Evolutionary conservation across 1,140 invertebrate species (phyloP).

Genomic region (Drosophila mauritiana): DNA sequence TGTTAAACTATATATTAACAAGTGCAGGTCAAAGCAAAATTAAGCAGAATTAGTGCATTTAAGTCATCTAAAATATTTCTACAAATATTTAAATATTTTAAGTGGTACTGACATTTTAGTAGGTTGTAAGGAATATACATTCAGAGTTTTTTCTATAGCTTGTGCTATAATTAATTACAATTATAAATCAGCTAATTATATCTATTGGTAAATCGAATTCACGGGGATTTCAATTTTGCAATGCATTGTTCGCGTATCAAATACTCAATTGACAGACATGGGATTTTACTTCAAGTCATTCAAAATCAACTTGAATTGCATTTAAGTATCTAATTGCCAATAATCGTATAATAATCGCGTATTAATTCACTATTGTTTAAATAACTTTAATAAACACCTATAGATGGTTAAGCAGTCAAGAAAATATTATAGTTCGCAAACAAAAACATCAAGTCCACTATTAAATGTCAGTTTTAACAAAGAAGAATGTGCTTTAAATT

Average conservation of each 20-base stretch:
- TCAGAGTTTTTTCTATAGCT: background rate
- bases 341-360: too few relatives aligned
- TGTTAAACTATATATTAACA: background rate
- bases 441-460: background rate
- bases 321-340: too few relatives aligned
- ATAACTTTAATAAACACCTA: too few relatives aligned
- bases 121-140: background rate
- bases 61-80: background rate
- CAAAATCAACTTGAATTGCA: constrained; percentile 1
- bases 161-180: background rate
- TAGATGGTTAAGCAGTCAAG: background rate
- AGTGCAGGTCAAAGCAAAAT: background rate
- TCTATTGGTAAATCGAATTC: background rate
- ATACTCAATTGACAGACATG: constrained; percentile 10
- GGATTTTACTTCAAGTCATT: constrained; percentile 10
- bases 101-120: background rate
- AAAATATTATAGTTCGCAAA: background rate
- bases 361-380: too few relatives aligned
- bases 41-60: background rate
- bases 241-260: constrained; percentile 10
- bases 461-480: background rate
- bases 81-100: background rate
- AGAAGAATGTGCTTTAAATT: too few relatives aligned
- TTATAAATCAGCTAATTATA: constrained; percentile 5
- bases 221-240: constrained; percentile 6